Evolutionary conservation across 2,888 invertebrate species (phyloP), one percentile per base, ranked within the genome.

Genomic region (Neocrepidodera transversa): DNA sequence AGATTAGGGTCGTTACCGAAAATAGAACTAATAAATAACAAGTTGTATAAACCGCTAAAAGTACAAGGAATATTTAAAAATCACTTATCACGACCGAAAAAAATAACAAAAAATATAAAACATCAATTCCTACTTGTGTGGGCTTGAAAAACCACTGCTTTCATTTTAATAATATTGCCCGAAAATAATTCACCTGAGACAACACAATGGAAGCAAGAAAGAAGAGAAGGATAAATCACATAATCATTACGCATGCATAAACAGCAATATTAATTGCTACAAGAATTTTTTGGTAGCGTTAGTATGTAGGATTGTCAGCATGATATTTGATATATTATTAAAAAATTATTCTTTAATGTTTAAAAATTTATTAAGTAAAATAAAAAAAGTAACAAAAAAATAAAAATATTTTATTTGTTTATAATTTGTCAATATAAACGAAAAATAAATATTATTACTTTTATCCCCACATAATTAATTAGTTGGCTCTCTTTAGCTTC

Each of bases 181-280:
- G 55, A 60, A 60, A 60, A 60, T 60, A 60, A 60, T 60, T 56
- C 56, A 56, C 60, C 38, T 35, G 45, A 52, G 56, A 56, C 60
- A 48, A 60, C 56, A 60, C 60, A 60, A 60, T 60, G 60, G 51
- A 14, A 38, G 50, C 30, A 48, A 52, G 30, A 60, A 23, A 47
- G 36, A 56, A 47, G 53, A 48, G 48, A 42, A 47, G 48, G 23
- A 58, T 58, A 53, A 58, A 56, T 54, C 54, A 54, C 45, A 45
- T 17, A 14, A 36, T 56, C 56, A 58, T 58, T 53, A 58, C 53
- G 53, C 53, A 49, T 58, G 51, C 58, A 58, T 49, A 48, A 53
- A 58, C 53, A 53, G 14, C 16, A 32, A 42, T 35, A 58, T 53
- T 58, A 58, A 58, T 58, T 58, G 53, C 53, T 58, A 42, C 58